A percentile compares a stretch with the other conserved stretches of the same genome.
Evolutionary conservation across 2,888 invertebrate genomes (phyloP).

Genomic region (Amphipoea oculea): DNA sequence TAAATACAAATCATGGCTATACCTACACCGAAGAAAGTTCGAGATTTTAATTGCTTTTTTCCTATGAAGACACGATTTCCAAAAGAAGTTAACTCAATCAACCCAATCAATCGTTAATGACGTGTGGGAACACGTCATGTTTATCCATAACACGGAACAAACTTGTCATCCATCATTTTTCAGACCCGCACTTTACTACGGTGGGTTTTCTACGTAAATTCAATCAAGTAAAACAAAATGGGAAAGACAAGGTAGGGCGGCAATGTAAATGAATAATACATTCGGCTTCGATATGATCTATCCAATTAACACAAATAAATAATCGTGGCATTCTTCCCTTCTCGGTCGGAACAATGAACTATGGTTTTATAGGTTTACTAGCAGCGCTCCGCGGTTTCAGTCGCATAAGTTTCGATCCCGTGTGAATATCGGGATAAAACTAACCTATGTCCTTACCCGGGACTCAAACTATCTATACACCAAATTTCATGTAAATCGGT

Average conservation of each 20-base stretch:
- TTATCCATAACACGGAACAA: neutral
- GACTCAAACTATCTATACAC: too few species aligned
- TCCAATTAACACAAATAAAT: slow-evolving; percentile 71
- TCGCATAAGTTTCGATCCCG: too few species aligned
- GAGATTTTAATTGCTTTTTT: neutral
- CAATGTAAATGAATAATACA: slow-evolving; percentile 63
- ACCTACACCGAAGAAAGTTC: neutral
- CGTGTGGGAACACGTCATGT: too few species aligned
- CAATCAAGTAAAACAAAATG: slow-evolving; percentile 61
- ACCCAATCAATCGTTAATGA: too few species aligned
- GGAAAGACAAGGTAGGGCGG: slow-evolving; percentile 37
- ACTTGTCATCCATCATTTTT: slow-evolving; percentile 28
- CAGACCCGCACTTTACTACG: slow-evolving; percentile 8
- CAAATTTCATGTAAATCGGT: too few species aligned
- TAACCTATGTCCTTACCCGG: too few species aligned
- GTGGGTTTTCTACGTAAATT: slow-evolving; percentile 48
- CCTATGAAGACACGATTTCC: neutral
- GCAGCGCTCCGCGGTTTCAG: too few species aligned
- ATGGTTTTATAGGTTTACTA: slow-evolving; percentile 18
- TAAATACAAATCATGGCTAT: neutral
- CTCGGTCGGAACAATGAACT: slow-evolving; percentile 45
- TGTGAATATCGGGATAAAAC: too few species aligned
- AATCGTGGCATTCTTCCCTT: slow-evolving; percentile 75
- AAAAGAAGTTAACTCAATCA: slow-evolving; percentile 6
- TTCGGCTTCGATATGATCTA: slow-evolving; percentile 62